A percentile compares a stretch with the other conserved stretches of the same genome.
Evolutionary conservation across 2,113 vertebrate genomes (phyloP).

Genomic region (Polypterus senegalus): DNA sequence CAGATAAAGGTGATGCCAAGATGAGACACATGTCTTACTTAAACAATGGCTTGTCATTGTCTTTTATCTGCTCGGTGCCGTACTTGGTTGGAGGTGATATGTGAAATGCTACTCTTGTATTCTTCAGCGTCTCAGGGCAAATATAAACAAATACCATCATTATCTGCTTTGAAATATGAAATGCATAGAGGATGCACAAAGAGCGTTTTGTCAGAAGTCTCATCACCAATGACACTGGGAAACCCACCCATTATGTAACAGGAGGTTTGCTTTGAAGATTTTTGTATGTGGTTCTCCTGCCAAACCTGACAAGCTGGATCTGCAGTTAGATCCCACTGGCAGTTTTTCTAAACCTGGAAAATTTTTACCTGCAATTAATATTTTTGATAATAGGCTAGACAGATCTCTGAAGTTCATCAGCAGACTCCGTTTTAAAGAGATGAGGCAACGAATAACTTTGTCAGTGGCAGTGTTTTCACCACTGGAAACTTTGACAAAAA

Average conservation of each 20-base stretch:
- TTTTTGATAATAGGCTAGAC: too few relatives aligned
- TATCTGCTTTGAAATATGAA: background rate
- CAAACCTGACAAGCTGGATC: too few relatives aligned
- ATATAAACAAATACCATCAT: background rate
- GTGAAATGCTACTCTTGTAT: background rate
- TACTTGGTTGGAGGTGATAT: background rate
- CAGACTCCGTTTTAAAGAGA: too few relatives aligned
- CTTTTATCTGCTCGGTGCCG: background rate
- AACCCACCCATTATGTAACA: background rate
- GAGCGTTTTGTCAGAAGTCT: background rate
- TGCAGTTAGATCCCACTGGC: too few relatives aligned
- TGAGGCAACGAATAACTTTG: too few relatives aligned
- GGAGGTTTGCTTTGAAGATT: background rate
- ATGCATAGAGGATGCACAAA: background rate
- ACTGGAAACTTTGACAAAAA: too few relatives aligned
- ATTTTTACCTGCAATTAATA: too few relatives aligned
- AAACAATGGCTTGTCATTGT: background rate
- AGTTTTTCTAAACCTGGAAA: too few relatives aligned
- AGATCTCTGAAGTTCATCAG: too few relatives aligned
- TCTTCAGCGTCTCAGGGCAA: background rate
- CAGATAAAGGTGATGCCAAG: background rate
- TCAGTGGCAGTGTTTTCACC: too few relatives aligned
- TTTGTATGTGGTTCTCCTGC: too few relatives aligned
- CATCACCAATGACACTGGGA: background rate
- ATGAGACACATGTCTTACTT: background rate